Evolutionary conservation across 2,888 invertebrate species (phyloP).

Genomic region (Gerosis bhagava): DNA sequence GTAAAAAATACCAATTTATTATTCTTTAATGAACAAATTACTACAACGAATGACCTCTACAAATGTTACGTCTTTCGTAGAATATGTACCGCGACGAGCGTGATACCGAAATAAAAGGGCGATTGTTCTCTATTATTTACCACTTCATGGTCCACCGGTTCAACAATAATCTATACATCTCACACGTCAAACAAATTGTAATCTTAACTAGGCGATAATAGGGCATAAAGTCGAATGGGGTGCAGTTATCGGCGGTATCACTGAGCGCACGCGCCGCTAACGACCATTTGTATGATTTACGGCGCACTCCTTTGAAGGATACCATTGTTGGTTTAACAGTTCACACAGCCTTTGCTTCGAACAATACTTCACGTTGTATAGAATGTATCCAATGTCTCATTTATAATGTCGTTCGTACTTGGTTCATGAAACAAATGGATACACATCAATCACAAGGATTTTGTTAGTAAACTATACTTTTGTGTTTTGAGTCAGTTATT

Average conservation of each 20-base stretch:
- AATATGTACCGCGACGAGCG: constrained; percentile 47
- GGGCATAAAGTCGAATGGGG: constrained; percentile 39
- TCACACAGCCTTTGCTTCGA: constrained; percentile 50
- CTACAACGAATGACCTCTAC: constrained; percentile 9
- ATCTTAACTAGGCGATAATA: constrained; percentile 7
- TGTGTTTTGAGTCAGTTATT: too few species aligned
- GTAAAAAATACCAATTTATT: constrained; percentile 12
- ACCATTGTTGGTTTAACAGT: constrained; percentile 66
- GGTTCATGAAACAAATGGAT: too few species aligned
- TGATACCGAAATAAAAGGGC: constrained; percentile 55
- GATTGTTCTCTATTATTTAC: constrained; percentile 57
- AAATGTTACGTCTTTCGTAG: constrained; percentile 19
- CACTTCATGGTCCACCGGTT: constrained; percentile 40
- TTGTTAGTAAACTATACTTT: too few species aligned
- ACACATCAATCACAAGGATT: too few species aligned
- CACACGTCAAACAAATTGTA: not conserved
- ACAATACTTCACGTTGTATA: constrained; percentile 58
- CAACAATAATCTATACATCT: constrained; percentile 23
- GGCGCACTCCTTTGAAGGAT: constrained; percentile 57
- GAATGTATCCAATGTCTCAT: constrained; percentile 58
- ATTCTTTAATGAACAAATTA: constrained; percentile 20
- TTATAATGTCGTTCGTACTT: constrained; percentile 1
- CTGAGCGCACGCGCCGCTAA: constrained; percentile 70
- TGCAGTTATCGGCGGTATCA: constrained; percentile 53
- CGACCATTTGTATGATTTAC: constrained; percentile 70